Conservation (phyloP, 2,888 invertebrate genomes). For the Rhingia campestris region DNA sequence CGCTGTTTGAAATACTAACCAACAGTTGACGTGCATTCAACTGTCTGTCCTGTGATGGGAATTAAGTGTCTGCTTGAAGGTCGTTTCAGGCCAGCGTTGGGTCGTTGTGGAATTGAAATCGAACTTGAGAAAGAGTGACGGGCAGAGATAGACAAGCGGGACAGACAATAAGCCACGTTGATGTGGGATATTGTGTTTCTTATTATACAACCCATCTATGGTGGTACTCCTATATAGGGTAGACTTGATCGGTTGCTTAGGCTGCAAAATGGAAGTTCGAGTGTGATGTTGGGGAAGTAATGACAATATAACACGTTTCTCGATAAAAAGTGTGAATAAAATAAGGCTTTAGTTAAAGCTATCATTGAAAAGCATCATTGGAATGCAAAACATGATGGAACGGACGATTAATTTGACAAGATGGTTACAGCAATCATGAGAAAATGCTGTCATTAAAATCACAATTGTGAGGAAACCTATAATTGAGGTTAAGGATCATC, state of each 20-base stretch:
- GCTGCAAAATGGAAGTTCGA: not conserved
- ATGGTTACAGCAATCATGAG: no score
- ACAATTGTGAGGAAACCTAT: no score
- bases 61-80: slow-evolving; percentile 41
- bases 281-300: no score
- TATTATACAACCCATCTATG: not conserved
- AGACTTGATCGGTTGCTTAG: not conserved
- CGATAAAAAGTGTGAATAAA: no score
- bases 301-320: no score
- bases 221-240: not conserved
- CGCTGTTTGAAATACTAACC: slow-evolving; percentile 18
- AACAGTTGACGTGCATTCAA: slow-evolving; percentile 16
- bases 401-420: no score
- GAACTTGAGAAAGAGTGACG: slow-evolving; percentile 18
- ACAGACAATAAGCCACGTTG: slow-evolving; percentile 15
- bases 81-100: slow-evolving; percentile 10
- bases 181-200: slow-evolving; percentile 16
- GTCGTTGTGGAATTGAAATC: slow-evolving; percentile 21
- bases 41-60: slow-evolving; percentile 37
- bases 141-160: slow-evolving; percentile 11
- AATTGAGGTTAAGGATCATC: no score
- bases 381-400: no score
- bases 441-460: no score
- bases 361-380: no score
- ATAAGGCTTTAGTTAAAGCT: no score